Percentiles rank a stretch among this genome's conserved stretches.
Evolutionary conservation across 2,113 vertebrate genomes (phyloP).

Genomic region (Scartelaos histophorus): DNA sequence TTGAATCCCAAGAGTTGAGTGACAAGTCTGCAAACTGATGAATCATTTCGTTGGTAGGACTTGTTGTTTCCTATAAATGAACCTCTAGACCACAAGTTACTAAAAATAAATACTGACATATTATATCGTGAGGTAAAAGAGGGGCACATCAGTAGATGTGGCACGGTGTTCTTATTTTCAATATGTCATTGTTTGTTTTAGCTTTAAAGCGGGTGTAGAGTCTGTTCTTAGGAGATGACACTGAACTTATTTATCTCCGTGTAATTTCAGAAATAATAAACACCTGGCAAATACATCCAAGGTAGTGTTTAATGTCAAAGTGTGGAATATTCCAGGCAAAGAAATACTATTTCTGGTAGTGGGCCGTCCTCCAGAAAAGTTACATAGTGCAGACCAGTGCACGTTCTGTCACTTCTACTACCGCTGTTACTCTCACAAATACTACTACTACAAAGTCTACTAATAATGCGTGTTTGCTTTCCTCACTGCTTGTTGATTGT

Average conservation of each 20-base stretch:
- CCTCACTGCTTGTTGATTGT: not conserved
- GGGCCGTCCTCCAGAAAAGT: not conserved
- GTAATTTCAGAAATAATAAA: no score
- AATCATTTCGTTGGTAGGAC: constrained; percentile 29
- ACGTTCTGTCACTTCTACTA: not conserved
- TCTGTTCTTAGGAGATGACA: no score
- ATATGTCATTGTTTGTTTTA: not conserved
- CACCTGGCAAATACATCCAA: no score
- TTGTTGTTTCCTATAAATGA: constrained; percentile 8
- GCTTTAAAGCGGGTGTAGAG: no score
- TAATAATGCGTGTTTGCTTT: not conserved
- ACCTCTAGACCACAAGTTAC: not conserved
- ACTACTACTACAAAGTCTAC: not conserved
- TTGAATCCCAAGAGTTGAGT: not conserved
- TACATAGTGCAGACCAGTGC: not conserved
- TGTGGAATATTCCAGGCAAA: no score
- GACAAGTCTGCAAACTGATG: not conserved
- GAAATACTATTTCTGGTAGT: no score
- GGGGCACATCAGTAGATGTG: not conserved
- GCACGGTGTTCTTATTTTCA: no score
- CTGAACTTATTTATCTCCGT: no score
- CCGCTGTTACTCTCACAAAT: not conserved
- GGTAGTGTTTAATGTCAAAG: no score
- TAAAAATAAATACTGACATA: constrained; percentile 23
- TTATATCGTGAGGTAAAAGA: not conserved